These are phyloP conservation scores for Carcinoscorpius rotundicauda DNA, from an alignment of 1,140 invertebrate species.

Conservation along the genomic window DNA sequence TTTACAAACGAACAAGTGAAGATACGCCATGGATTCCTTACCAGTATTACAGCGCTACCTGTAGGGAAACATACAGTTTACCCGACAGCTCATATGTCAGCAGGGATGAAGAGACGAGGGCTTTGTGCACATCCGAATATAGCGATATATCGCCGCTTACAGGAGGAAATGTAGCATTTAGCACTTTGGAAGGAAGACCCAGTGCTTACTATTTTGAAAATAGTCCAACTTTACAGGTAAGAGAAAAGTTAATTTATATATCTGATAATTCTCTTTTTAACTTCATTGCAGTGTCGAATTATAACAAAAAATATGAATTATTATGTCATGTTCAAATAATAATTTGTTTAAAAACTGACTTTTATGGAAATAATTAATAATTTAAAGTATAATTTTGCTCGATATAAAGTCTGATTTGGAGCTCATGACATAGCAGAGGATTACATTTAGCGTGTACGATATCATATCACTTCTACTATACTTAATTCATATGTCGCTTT, in stretches of 20 bases:
- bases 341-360: no score
- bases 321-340: no score
- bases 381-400: no score
- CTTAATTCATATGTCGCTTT: no score
- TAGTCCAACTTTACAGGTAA: conserved; percentile 72
- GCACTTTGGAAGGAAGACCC: conserved; percentile 86
- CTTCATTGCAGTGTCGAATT: no score
- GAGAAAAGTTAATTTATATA: neutral
- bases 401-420: no score
- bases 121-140: conserved; percentile 90
- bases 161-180: conserved; percentile 89
- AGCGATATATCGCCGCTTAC: conserved; percentile 92
- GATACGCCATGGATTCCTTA: conserved; percentile 82
- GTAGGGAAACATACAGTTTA: conserved; percentile 74
- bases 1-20: conserved; percentile 71
- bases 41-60: conserved; percentile 91
- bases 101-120: conserved; percentile 63
- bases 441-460: no score
- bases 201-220: conserved; percentile 82
- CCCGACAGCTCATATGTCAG: conserved; percentile 56
- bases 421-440: no score
- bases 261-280: no score
- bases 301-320: no score
- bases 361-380: no score
- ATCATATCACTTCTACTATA: no score